Percentiles rank a stretch among this genome's conserved stretches.
Evolutionary conservation across 2,888 invertebrate genomes (phyloP).

Genomic region (Platerodrilus igneus): DNA sequence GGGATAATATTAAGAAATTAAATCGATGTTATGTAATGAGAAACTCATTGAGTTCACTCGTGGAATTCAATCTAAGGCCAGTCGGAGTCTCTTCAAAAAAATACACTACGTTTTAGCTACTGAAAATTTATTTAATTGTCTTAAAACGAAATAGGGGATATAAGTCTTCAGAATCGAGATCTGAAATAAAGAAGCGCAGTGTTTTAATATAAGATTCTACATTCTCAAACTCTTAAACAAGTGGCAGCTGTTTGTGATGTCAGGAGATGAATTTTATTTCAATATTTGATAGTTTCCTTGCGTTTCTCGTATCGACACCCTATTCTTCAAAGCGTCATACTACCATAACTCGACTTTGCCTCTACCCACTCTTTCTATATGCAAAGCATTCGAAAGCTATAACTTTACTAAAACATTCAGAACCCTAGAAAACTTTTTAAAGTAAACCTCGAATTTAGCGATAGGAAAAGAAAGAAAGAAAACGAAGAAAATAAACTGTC

Average conservation of each 20-base stretch:
- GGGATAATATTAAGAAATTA: too few species aligned
- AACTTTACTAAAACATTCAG: conserved; percentile 49
- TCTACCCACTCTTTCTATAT: conserved; percentile 43
- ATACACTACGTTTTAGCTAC: too few species aligned
- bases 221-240: conserved; percentile 51
- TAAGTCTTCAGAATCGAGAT: too few species aligned
- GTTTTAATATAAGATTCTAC: conserved; percentile 49
- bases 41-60: too few species aligned
- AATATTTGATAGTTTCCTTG: conserved; percentile 51
- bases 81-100: too few species aligned
- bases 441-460: conserved; percentile 36
- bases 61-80: too few species aligned
- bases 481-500: conserved; percentile 57
- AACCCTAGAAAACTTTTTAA: conserved; percentile 47
- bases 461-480: conserved; percentile 44
- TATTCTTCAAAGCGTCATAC: conserved; percentile 30
- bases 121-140: too few species aligned
- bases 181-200: too few species aligned
- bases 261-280: conserved; percentile 52
- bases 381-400: conserved; percentile 48
- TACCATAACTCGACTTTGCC: conserved; percentile 30
- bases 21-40: too few species aligned
- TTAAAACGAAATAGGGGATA: too few species aligned
- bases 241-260: conserved; percentile 51
- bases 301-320: conserved; percentile 38